Evolutionary conservation across 1,140 invertebrate genomes (phyloP).

Genomic region (Lutraria rhynchaena): DNA sequence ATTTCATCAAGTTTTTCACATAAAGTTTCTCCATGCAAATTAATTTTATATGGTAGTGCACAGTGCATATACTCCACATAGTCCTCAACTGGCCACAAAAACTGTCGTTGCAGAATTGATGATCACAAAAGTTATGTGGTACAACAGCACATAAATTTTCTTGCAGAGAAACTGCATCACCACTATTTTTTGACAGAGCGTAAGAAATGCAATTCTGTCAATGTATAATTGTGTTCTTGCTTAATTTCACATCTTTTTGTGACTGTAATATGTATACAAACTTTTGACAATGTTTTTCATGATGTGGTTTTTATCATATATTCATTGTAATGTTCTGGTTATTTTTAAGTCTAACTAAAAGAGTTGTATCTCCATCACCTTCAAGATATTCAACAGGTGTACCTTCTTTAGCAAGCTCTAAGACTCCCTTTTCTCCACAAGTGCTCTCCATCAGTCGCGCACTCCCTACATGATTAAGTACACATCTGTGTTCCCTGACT

Average conservation of each 20-base stretch:
- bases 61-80: constrained; percentile 42
- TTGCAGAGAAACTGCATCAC: constrained; percentile 35
- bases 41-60: constrained; percentile 51
- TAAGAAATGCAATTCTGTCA: constrained; percentile 52
- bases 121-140: constrained; percentile 58
- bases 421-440: constrained; percentile 37
- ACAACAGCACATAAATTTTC: constrained; percentile 50
- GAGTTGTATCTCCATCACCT: constrained; percentile 57
- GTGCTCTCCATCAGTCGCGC: constrained; percentile 55
- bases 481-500: no score
- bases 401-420: constrained; percentile 15
- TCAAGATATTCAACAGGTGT: no score
- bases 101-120: constrained; percentile 32
- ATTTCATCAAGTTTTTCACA: neutral
- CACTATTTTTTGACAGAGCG: constrained; percentile 58
- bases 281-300: constrained; percentile 56
- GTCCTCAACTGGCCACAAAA: constrained; percentile 56
- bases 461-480: constrained; percentile 36
- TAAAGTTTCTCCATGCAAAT: neutral
- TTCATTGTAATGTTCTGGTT: no score
- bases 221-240: constrained; percentile 40
- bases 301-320: constrained; percentile 52
- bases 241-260: constrained; percentile 46
- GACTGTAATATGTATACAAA: constrained; percentile 15
- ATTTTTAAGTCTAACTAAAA: constrained; percentile 36